Percentiles rank a stretch among this genome's conserved stretches.
These are phyloP conservation scores for Tuta absoluta DNA, from an alignment of 2,888 invertebrate genomes.

Conservation along the genomic window DNA sequence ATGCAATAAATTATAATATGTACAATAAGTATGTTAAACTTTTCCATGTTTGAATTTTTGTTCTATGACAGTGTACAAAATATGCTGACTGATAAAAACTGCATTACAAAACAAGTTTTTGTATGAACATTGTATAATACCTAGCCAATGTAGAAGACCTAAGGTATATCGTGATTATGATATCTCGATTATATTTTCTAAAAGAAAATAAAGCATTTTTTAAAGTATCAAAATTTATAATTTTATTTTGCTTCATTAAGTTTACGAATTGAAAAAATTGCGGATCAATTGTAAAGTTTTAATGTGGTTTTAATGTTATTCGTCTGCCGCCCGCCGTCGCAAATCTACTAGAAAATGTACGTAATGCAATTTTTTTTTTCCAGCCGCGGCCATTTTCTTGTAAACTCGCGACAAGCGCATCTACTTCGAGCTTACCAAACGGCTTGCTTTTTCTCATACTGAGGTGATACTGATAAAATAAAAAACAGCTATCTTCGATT, in stretches of 20 bases:
- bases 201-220: constrained; percentile 11
- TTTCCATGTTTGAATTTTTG: background rate
- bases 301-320: no score
- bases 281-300: no score
- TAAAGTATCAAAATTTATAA: background rate
- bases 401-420: no score
- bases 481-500: background rate
- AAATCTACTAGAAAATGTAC: no score
- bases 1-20: background rate
- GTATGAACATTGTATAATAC: background rate
- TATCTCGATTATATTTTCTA: constrained; percentile 21
- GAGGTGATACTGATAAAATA: no score
- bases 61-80: no score
- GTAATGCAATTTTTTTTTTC: no score
- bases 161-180: background rate
- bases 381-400: no score
- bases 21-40: background rate
- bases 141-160: background rate
- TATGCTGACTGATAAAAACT: background rate
- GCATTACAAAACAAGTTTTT: background rate
- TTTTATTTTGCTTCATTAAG: background rate
- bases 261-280: background rate
- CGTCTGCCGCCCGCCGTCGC: no score
- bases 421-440: no score
- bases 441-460: no score